Conservation (phyloP, 2,113 vertebrate genomes). For the Galeopterus variegatus region DNA sequence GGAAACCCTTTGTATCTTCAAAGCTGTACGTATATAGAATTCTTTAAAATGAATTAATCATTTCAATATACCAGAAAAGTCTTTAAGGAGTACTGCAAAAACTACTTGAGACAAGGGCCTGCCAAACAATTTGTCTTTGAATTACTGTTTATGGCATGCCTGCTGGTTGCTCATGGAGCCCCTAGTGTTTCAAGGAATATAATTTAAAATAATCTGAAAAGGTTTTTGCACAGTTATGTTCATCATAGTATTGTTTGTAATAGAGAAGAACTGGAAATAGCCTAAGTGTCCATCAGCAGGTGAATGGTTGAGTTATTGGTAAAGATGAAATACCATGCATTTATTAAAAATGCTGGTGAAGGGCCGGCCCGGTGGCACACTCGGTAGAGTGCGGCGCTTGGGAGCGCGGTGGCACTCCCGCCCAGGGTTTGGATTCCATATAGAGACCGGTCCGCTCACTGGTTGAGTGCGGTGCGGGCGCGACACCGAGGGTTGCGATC, state of each 20-base stretch:
- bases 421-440: no score
- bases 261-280: neutral
- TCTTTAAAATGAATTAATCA: neutral
- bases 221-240: neutral
- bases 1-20: neutral
- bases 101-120: neutral
- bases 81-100: neutral
- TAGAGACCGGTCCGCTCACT: no score
- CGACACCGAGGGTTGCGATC: no score
- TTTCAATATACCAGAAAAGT: neutral
- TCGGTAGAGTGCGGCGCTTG: no score
- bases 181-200: neutral
- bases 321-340: neutral
- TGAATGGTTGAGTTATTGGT: neutral
- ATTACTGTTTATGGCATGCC: neutral
- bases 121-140: neutral
- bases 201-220: conserved; percentile 30
- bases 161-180: neutral
- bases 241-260: neutral
- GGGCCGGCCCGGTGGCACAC: no score
- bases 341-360: neutral
- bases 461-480: no score
- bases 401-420: no score
- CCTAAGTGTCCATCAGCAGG: neutral
- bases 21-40: neutral